phyloP scores from a whole-genome alignment of 2,888 invertebrate species.

The Scaptomyza reducta region DNA sequence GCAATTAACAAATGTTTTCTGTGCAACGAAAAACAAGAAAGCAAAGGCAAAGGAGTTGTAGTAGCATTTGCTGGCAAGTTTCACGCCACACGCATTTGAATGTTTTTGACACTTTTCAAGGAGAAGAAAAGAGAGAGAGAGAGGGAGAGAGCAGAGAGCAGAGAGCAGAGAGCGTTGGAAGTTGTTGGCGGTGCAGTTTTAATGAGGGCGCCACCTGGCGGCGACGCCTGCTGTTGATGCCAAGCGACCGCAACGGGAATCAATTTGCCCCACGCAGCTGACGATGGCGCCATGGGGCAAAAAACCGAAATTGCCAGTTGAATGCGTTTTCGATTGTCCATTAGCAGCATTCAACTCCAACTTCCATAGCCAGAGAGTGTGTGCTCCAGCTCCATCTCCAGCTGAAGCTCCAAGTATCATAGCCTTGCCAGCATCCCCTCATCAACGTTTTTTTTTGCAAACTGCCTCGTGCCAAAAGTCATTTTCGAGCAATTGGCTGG shows the following conservation, averaged over 20 bases:
- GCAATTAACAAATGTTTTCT: conserved; percentile 72
- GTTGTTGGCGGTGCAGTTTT: conserved; percentile 57
- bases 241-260: conserved; percentile 72
- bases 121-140: not conserved
- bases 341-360: conserved; percentile 55
- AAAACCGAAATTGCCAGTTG: conserved; percentile 76
- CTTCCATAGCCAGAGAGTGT: conserved; percentile 1
- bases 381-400: conserved; percentile 8
- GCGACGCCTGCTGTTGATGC: conserved; percentile 51
- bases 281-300: conserved; percentile 54
- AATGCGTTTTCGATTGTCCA: conserved; percentile 80
- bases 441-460: conserved; percentile 46
- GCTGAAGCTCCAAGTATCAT: conserved; percentile 40
- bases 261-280: conserved; percentile 64
- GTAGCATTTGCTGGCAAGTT: conserved; percentile 6
- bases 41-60: not conserved
- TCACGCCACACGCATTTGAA: conserved; percentile 25
- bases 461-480: conserved; percentile 71
- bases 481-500: conserved; percentile 79
- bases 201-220: conserved; percentile 74
- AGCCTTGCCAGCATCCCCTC: conserved; percentile 13
- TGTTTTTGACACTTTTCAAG: conserved; percentile 62
- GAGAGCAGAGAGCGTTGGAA: conserved; percentile 29
- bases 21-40: conserved; percentile 46
- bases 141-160: not conserved